Evolutionary conservation across 2,888 invertebrate species (phyloP).

Genomic region (Geophilus truncorum): DNA sequence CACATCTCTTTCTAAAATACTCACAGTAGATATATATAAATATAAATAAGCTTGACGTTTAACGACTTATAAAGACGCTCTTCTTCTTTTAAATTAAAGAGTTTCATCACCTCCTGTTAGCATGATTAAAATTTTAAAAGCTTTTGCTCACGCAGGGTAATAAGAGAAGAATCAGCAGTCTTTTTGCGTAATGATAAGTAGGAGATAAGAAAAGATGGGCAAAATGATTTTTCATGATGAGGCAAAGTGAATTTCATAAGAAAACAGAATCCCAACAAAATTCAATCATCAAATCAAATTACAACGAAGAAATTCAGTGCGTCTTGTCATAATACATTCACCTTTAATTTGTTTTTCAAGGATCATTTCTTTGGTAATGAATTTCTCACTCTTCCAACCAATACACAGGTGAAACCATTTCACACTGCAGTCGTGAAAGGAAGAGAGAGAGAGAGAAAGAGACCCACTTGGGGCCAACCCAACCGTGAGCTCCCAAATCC

Average conservation of each 20-base stretch:
- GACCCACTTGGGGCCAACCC: constrained; percentile 25
- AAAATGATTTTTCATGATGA: not conserved
- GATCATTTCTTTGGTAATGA: constrained; percentile 10
- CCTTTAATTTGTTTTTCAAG: constrained; percentile 1
- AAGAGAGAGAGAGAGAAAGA: not conserved
- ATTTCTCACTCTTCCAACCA: constrained; percentile 6
- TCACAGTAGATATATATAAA: no score
- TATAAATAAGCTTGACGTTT: not conserved
- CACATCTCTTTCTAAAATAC: no score
- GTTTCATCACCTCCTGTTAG: constrained; percentile 1
- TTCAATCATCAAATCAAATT: no score
- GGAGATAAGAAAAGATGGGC: not conserved
- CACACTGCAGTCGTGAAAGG: constrained; percentile 16
- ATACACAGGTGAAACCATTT: constrained; percentile 18
- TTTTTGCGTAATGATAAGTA: not conserved
- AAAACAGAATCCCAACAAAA: no score
- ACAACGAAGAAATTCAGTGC: no score
- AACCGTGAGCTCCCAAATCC: constrained; percentile 23
- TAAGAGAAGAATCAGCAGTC: not conserved
- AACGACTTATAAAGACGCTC: not conserved
- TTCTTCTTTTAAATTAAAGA: not conserved
- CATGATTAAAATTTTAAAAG: constrained; percentile 12
- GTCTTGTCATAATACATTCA: not conserved
- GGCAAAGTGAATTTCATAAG: no score
- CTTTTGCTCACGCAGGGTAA: not conserved